phyloP scores from a whole-genome alignment of 2,888 invertebrate species.

The Sipunculus nudus region DNA sequence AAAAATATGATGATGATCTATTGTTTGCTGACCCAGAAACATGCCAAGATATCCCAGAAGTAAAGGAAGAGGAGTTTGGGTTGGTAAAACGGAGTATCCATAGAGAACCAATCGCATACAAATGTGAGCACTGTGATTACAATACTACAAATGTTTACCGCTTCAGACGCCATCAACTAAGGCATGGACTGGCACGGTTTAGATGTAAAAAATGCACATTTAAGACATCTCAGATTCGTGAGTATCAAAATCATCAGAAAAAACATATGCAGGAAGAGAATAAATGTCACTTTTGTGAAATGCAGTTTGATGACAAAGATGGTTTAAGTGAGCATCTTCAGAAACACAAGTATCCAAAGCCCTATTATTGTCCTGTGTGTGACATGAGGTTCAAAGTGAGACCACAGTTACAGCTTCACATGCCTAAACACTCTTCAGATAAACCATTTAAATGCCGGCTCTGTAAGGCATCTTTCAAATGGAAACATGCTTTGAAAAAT shows the following conservation, averaged over 20 bases:
- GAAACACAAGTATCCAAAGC: constrained; percentile 67
- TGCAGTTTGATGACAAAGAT: constrained; percentile 51
- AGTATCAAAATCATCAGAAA: constrained; percentile 47
- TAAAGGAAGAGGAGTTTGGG: too few species aligned
- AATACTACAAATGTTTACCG: too few species aligned
- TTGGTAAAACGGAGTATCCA: too few species aligned
- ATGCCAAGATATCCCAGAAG: too few species aligned
- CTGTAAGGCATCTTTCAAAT: constrained; percentile 71
- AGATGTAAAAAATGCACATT: too few species aligned
- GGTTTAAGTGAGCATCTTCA: constrained; percentile 65
- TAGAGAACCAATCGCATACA: too few species aligned
- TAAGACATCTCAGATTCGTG: too few species aligned
- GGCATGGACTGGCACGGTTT: too few species aligned
- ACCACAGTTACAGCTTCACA: constrained; percentile 68
- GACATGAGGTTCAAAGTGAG: constrained; percentile 69
- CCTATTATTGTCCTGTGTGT: constrained; percentile 71
- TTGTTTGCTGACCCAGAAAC: too few species aligned
- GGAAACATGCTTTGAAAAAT: constrained; percentile 71
- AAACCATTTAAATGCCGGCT: constrained; percentile 70
- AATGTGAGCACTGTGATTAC: too few species aligned
- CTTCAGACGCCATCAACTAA: too few species aligned
- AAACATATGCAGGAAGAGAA: constrained; percentile 51
- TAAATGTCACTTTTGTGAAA: constrained; percentile 64
- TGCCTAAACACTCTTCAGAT: constrained; percentile 71
- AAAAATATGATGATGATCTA: too few species aligned